A percentile compares a stretch with the other conserved stretches of the same genome.
Conservation (phyloP, 2,888 invertebrate genomes). For the Andrena fulva region DNA sequence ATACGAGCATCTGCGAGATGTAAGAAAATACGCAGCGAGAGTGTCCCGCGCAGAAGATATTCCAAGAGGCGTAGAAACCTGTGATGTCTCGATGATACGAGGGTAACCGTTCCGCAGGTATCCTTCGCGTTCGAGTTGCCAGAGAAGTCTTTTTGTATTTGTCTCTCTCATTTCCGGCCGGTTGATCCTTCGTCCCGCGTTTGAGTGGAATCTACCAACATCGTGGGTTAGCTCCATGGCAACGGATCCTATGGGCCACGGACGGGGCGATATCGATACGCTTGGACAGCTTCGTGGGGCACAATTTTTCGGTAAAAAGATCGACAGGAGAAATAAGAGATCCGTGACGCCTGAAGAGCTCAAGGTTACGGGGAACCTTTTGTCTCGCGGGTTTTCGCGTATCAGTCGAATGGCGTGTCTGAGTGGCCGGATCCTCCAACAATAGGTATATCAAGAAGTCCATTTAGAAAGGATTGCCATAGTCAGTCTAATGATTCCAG, state of each 20-base stretch:
- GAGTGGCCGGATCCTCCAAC: too few species aligned
- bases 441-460: too few species aligned
- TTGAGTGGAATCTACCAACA: conserved; percentile 62
- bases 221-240: conserved; percentile 56
- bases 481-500: too few species aligned
- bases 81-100: conserved; percentile 1
- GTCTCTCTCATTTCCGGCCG: conserved; percentile 68
- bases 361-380: neutral
- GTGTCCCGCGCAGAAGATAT: neutral
- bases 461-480: too few species aligned
- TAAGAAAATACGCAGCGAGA: neutral
- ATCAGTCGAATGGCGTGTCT: neutral
- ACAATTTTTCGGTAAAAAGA: conserved; percentile 38
- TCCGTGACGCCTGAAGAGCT: neutral
- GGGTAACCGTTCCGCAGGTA: conserved; percentile 40
- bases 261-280: conserved; percentile 59
- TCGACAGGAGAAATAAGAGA: conserved; percentile 28
- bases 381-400: neutral
- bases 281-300: conserved; percentile 48
- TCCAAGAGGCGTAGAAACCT: conserved; percentile 1
- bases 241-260: conserved; percentile 49
- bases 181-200: conserved; percentile 64
- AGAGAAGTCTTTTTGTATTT: conserved; percentile 57
- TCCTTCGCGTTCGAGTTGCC: conserved; percentile 53
- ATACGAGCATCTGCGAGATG: neutral